These are phyloP conservation scores for Erebia ligea DNA, from an alignment of 2,888 invertebrate genomes.

Conservation along the genomic window DNA sequence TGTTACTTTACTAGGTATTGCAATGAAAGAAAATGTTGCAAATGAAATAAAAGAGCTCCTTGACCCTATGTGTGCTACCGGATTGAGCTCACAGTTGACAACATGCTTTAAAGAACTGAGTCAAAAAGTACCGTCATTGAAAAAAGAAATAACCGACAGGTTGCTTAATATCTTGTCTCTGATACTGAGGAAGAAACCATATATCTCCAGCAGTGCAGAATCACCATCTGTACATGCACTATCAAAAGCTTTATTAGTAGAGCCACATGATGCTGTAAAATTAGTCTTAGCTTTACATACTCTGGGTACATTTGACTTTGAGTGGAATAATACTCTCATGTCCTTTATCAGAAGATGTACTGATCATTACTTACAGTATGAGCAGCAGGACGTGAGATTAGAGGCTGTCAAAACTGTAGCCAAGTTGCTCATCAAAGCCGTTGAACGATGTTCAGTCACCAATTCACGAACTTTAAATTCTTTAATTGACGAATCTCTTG, in stretches of 20 bases:
- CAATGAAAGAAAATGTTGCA: slow-evolving; percentile 91
- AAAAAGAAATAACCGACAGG: slow-evolving; percentile 95
- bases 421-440: slow-evolving; percentile 92
- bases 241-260: slow-evolving; percentile 72
- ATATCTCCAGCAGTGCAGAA: slow-evolving; percentile 84
- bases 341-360: slow-evolving; percentile 97
- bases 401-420: slow-evolving; percentile 98
- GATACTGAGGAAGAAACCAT: slow-evolving; percentile 93
- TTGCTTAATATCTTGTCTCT: slow-evolving; percentile 95
- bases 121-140: slow-evolving; percentile 93
- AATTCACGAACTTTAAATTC: slow-evolving; percentile 92
- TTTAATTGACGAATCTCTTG: slow-evolving; percentile 96
- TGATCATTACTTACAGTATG: slow-evolving; percentile 94
- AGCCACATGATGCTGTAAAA: slow-evolving; percentile 90
- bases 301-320: slow-evolving; percentile 95
- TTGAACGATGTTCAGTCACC: slow-evolving; percentile 85
- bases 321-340: slow-evolving; percentile 92
- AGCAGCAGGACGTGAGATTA: slow-evolving; percentile 93
- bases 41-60: slow-evolving; percentile 92
- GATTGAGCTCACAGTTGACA: slow-evolving; percentile 94
- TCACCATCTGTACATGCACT: slow-evolving; percentile 71
- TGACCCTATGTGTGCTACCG: slow-evolving; percentile 96
- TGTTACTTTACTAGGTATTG: slow-evolving; percentile 95
- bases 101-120: slow-evolving; percentile 96
- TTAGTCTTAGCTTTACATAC: slow-evolving; percentile 96